Evolutionary conservation across 2,888 invertebrate genomes (phyloP).

Genomic region (Harpalus rubripes): DNA sequence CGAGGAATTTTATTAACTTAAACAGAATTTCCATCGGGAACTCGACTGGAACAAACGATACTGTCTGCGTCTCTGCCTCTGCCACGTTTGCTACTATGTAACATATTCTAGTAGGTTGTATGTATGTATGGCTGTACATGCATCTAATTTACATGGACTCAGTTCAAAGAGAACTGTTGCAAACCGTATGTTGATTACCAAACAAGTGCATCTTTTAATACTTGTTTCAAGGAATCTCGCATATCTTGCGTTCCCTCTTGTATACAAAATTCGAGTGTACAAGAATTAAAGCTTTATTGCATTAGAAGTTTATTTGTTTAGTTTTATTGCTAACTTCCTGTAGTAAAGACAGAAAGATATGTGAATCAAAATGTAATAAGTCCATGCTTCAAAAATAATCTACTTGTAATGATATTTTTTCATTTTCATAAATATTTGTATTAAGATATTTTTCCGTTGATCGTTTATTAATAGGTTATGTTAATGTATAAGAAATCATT

Average conservation of each 20-base stretch:
- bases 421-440: no score
- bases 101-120: background rate
- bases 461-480: no score
- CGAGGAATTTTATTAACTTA: constrained; percentile 53
- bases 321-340: no score
- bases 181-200: constrained; percentile 34
- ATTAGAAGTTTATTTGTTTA: background rate
- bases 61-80: constrained; percentile 5
- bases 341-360: no score
- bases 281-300: background rate
- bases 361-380: no score
- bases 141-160: constrained; percentile 44
- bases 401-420: no score
- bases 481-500: no score
- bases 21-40: constrained; percentile 43
- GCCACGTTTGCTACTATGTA: background rate
- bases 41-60: constrained; percentile 15
- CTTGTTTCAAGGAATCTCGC: constrained; percentile 5
- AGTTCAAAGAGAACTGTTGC: constrained; percentile 37
- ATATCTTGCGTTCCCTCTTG: background rate
- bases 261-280: background rate
- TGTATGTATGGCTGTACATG: background rate
- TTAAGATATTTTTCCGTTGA: no score
- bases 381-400: no score
- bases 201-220: constrained; percentile 25